phyloP scores from a whole-genome alignment of 2,797 vertebrate species.

The Gambusia yucatana region DNA sequence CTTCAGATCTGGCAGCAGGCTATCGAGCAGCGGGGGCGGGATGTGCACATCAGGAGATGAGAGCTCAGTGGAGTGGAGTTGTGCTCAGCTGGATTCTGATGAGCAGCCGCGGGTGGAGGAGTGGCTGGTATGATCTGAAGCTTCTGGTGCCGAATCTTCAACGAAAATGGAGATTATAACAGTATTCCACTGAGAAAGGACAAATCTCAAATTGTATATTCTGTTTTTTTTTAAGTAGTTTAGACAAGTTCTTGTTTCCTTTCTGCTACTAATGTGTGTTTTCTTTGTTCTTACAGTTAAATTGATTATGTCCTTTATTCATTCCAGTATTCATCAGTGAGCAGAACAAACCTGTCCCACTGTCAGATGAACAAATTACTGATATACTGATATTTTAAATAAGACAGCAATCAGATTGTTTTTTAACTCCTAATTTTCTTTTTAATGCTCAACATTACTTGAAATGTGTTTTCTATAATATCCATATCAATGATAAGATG shows the following conservation, averaged over 20 bases:
- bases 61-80: conserved; percentile 62
- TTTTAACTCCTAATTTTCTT: background rate
- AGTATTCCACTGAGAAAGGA: conserved; percentile 11
- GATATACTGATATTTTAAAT: background rate
- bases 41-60: conserved; percentile 65
- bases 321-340: background rate
- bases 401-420: background rate
- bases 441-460: background rate
- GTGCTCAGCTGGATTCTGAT: conserved; percentile 61
- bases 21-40: conserved; percentile 49
- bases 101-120: conserved; percentile 60
- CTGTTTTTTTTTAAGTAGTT: background rate
- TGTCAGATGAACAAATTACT: background rate
- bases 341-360: background rate
- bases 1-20: conserved; percentile 68
- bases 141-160: conserved; percentile 15
- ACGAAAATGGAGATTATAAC: conserved; percentile 25
- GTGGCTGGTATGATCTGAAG: conserved; percentile 69
- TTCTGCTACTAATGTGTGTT: background rate
- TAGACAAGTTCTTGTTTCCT: background rate
- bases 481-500: conserved; percentile 3
- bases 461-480: conserved; percentile 12
- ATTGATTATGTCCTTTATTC: background rate
- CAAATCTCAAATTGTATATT: background rate
- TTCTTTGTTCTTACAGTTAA: background rate